Evolutionary conservation across 2,113 vertebrate species (phyloP).

Genomic region (Prunella himalayana): DNA sequence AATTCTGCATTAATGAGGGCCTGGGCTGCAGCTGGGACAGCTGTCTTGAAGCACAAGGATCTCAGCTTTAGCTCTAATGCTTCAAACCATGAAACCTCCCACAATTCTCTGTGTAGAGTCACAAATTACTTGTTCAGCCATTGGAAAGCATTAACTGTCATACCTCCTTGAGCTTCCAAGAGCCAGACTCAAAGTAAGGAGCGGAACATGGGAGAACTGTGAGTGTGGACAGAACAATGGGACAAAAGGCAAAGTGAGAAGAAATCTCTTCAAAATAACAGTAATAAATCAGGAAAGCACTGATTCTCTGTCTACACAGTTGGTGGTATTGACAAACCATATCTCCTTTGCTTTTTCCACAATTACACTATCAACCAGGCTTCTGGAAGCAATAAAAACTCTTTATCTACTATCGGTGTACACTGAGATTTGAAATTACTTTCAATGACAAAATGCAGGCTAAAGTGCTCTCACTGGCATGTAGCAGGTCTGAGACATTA

Average conservation of each 20-base stretch:
- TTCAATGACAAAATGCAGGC: neutral
- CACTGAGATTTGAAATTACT: constrained; percentile 26
- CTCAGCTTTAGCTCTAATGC: neutral
- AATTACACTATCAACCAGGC: neutral
- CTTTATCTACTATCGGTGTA: neutral
- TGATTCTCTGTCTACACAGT: neutral
- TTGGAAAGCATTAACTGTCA: neutral
- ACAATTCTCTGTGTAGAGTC: neutral
- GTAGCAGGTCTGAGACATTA: neutral
- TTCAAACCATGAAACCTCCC: neutral
- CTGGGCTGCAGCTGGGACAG: neutral
- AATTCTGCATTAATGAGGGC: neutral
- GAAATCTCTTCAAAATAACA: constrained; percentile 7
- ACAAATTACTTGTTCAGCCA: neutral
- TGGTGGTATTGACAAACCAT: neutral
- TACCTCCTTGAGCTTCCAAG: neutral
- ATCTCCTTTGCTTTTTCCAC: neutral
- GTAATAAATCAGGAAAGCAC: neutral
- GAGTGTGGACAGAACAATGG: neutral
- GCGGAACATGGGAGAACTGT: neutral
- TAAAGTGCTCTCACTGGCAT: neutral
- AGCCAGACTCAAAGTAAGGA: neutral
- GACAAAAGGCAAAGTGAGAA: neutral
- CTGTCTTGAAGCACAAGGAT: neutral
- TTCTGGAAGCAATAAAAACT: neutral